Base-by-base conservation (phyloP, 2,888 invertebrate genomes). In the Imbricaverruca yamaguchii region DNA sequence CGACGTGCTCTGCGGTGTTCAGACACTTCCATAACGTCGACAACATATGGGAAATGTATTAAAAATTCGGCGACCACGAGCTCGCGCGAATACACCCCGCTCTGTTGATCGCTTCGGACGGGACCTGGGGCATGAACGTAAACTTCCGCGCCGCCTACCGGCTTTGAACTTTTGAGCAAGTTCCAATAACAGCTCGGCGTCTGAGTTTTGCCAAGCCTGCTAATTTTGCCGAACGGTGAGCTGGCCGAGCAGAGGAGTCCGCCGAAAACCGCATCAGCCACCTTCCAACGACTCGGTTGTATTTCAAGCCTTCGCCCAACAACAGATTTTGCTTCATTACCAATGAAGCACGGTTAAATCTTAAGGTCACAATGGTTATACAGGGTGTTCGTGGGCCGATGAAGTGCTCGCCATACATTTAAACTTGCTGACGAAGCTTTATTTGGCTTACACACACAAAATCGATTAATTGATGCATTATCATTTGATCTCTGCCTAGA, bases 91-190 rank as follows among this genome's bases (percentile, higher is more conserved):
- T 11, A 1, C 59, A 59, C 25, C 67, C 4, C 9, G n/a, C 18
- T 21, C 21, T 74, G 55, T 74, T 74, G 55, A 74, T 55, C 55
- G 12, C 18, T 9, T 9, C 55, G 4, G 21, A 21, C 74, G 10
- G 11, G 3, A 39, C 21, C 53, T 10, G 23, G 2, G 10, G n/a
- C 53, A 74, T 74, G 74, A 74, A 74, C 53, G 55, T 74, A 74
- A 74, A 74, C 74, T 21, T 11, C 55, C 21, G 13, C 69, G 53
- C 7, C 53, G 0, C 21, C 74, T 18, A 53, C 21, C 53, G 74
- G 74, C 74, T 74, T 74, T 74, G 74, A 74, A 74, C 53, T 55
- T 53, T 74, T 74, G 74, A 74, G 74, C 1, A 74, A 55, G 74
- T 74, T 74, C 74, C 74, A 74, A 74, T 55, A 74, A 74, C 74